A percentile compares a stretch with the other conserved stretches of the same genome.
Evolutionary conservation across 2,888 invertebrate species (phyloP).

Genomic region (Aphelenchoides bicaudatus): DNA sequence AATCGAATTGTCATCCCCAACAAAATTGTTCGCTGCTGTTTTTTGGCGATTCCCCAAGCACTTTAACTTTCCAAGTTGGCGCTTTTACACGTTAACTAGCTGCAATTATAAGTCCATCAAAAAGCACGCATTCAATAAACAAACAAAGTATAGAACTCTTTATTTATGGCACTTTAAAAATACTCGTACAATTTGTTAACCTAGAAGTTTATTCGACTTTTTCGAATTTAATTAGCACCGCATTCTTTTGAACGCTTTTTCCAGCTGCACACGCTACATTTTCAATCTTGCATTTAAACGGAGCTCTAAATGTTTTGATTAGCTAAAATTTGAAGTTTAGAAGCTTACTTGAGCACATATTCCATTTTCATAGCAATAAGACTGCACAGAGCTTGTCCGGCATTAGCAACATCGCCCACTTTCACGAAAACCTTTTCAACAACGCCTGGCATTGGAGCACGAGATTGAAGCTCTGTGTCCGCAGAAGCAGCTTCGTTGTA

Average conservation of each 20-base stretch:
- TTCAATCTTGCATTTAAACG: slow-evolving; percentile 45
- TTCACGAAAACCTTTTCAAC: slow-evolving; percentile 79
- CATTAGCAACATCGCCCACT: slow-evolving; percentile 72
- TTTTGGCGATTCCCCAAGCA: too few relatives aligned
- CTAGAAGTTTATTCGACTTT: slow-evolving; percentile 9
- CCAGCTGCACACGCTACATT: slow-evolving; percentile 47
- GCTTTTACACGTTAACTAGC: too few relatives aligned
- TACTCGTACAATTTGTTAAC: not conserved
- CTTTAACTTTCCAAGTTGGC: too few relatives aligned
- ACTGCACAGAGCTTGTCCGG: slow-evolving; percentile 82
- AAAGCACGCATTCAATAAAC: too few relatives aligned
- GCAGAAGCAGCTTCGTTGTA: slow-evolving; percentile 23
- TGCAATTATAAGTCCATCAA: too few relatives aligned
- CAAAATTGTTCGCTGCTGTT: too few relatives aligned
- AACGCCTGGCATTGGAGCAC: slow-evolving; percentile 92
- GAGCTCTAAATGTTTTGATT: slow-evolving; percentile 39
- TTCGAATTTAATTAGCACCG: slow-evolving; percentile 47
- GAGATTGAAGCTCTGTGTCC: slow-evolving; percentile 41
- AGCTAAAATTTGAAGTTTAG: too few relatives aligned
- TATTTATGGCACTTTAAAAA: not conserved
- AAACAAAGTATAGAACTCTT: not conserved
- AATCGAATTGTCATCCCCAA: too few relatives aligned
- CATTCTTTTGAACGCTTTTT: slow-evolving; percentile 52
- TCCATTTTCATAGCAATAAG: slow-evolving; percentile 99
- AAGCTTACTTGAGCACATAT: slow-evolving; percentile 75